phyloP scores from a whole-genome alignment of 2,113 vertebrate species.

The Festucalex cinctus region DNA sequence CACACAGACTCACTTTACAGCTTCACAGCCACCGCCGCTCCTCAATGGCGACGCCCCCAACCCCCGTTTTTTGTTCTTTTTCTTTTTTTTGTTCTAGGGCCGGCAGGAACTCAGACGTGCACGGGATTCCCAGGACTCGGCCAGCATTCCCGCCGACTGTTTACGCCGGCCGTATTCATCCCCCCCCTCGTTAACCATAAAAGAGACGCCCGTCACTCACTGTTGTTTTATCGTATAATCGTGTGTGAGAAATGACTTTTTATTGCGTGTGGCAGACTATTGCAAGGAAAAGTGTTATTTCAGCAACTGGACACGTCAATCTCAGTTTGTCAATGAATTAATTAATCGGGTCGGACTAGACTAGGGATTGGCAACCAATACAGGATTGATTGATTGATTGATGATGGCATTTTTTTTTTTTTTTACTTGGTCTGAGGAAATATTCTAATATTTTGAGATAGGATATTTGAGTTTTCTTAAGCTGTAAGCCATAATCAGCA shows the following conservation, averaged over 20 bases:
- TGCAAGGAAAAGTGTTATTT: not conserved
- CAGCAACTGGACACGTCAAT: not conserved
- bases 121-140: constrained; percentile 49
- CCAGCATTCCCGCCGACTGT: constrained; percentile 27
- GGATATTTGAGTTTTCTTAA: too few species aligned
- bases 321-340: not conserved
- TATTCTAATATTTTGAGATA: too few species aligned
- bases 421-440: too few species aligned
- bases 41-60: constrained; percentile 58
- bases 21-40: constrained; percentile 35
- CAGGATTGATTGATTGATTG: too few species aligned
- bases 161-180: constrained; percentile 14
- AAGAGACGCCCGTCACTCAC: not conserved
- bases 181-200: not conserved
- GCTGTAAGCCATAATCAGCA: too few species aligned
- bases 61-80: constrained; percentile 39
- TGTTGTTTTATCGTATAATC: not conserved
- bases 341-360: too few species aligned
- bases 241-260: not conserved
- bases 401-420: too few species aligned
- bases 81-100: constrained; percentile 39
- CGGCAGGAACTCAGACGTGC: constrained; percentile 56
- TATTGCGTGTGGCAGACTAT: not conserved
- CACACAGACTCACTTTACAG: constrained; percentile 60
- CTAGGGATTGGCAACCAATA: too few species aligned